Percentiles rank a stretch among this genome's conserved stretches.
These are phyloP conservation scores for Neomicropteryx cornuta DNA, from an alignment of 1,140 invertebrate genomes.

Conservation along the genomic window DNA sequence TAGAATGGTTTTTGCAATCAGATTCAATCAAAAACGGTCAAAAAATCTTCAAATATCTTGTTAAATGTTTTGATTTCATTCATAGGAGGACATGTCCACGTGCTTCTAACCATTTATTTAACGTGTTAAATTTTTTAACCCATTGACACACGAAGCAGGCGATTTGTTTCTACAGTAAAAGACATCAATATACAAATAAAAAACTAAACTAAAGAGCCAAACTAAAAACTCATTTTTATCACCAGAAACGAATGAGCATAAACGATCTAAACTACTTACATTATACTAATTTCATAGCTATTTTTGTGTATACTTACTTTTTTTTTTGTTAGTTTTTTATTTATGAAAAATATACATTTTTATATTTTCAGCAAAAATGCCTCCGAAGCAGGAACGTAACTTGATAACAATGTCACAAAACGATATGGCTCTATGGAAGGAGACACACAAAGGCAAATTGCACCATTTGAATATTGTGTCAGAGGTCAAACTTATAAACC, in stretches of 20 bases:
- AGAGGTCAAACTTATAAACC: conserved; percentile 34
- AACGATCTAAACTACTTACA: not conserved
- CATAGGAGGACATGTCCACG: too few relatives aligned
- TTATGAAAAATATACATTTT: conserved; percentile 8
- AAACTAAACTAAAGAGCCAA: not conserved
- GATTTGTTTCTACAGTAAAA: not conserved
- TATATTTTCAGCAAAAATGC: conserved; percentile 30
- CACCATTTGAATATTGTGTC: conserved; percentile 24
- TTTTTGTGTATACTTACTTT: too few relatives aligned
- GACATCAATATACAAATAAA: conserved; percentile 2
- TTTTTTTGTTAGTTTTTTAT: conserved; percentile 3
- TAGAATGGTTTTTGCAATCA: too few relatives aligned
- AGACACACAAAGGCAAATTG: conserved; percentile 18
- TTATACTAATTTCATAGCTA: too few relatives aligned
- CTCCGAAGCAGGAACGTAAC: conserved; percentile 25
- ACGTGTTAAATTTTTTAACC: too few relatives aligned
- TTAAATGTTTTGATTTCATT: too few relatives aligned
- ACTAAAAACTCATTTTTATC: not conserved
- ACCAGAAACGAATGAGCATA: not conserved
- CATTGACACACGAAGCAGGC: too few relatives aligned
- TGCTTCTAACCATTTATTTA: too few relatives aligned
- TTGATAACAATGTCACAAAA: conserved; percentile 27
- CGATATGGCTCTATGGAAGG: conserved; percentile 29
- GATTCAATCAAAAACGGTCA: too few relatives aligned
- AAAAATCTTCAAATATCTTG: too few relatives aligned